These are phyloP conservation scores for Muscidifurax raptorellus DNA, from an alignment of 1,140 invertebrate species.

Conservation along the genomic window DNA sequence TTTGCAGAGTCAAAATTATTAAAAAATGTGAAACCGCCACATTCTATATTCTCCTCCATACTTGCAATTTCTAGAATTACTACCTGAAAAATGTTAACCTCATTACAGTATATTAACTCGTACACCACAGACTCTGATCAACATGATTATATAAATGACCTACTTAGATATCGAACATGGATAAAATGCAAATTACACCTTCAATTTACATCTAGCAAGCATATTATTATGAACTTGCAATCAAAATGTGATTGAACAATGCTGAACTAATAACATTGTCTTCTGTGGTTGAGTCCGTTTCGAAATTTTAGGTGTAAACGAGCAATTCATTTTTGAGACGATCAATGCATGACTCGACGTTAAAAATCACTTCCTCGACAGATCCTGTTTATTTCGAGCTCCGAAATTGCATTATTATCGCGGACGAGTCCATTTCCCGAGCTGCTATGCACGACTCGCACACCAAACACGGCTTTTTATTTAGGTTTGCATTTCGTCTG, in stretches of 20 bases:
- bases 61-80: constrained; percentile 58
- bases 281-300: not conserved
- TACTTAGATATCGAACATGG: constrained; percentile 29
- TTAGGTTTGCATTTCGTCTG: constrained; percentile 42
- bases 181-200: constrained; percentile 23
- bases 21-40: constrained; percentile 83
- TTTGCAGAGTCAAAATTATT: constrained; percentile 93
- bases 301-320: not conserved
- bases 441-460: not conserved
- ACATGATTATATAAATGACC: constrained; percentile 29
- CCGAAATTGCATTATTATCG: constrained; percentile 19
- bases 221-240: not conserved
- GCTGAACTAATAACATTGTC: not conserved
- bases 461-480: constrained; percentile 20
- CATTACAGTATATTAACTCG: not conserved
- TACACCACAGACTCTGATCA: not conserved
- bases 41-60: constrained; percentile 73
- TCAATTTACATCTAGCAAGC: constrained; percentile 40
- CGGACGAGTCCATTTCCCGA: constrained; percentile 52
- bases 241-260: not conserved
- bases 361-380: constrained; percentile 7
- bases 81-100: constrained; percentile 45
- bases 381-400: not conserved
- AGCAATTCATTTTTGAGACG: constrained; percentile 30
- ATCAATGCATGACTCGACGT: not conserved